These are phyloP conservation scores for Semaprochilodus insignis DNA, from an alignment of 2,797 vertebrate species.

Conservation along the genomic window DNA sequence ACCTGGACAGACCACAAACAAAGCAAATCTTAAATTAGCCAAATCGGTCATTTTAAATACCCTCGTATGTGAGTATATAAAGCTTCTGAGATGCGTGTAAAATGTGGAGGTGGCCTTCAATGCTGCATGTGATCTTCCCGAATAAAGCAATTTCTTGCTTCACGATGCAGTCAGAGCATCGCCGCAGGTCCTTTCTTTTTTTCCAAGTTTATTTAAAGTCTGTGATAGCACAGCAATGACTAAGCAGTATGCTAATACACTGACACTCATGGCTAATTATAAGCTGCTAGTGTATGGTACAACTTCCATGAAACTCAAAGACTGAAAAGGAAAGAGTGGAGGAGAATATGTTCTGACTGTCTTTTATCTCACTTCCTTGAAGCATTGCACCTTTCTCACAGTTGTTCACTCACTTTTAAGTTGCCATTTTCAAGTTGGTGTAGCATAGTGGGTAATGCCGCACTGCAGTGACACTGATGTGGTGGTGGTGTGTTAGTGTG, in stretches of 20 bases:
- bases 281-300: constrained; percentile 27
- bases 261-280: constrained; percentile 28
- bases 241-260: constrained; percentile 24
- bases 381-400: too few relatives aligned
- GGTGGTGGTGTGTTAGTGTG: too few relatives aligned
- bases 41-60: neutral
- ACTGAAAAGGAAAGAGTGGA: neutral
- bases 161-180: constrained; percentile 36
- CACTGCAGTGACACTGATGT: too few relatives aligned
- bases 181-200: constrained; percentile 23
- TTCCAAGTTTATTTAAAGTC: constrained; percentile 21
- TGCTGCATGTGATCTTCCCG: constrained; percentile 36
- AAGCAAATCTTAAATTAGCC: neutral
- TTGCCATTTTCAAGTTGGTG: too few relatives aligned
- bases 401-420: too few relatives aligned
- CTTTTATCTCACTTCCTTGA: too few relatives aligned
- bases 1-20: neutral
- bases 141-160: constrained; percentile 41
- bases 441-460: too few relatives aligned
- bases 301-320: too few relatives aligned
- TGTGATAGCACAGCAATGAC: constrained; percentile 38
- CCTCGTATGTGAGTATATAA: neutral
- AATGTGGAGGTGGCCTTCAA: constrained; percentile 20
- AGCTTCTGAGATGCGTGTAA: constrained; percentile 12
- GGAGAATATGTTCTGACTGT: neutral